Evolutionary conservation across 2,888 invertebrate species (phyloP), one percentile per base, ranked within the genome.

Genomic region (Caenorhabditis sinica): DNA sequence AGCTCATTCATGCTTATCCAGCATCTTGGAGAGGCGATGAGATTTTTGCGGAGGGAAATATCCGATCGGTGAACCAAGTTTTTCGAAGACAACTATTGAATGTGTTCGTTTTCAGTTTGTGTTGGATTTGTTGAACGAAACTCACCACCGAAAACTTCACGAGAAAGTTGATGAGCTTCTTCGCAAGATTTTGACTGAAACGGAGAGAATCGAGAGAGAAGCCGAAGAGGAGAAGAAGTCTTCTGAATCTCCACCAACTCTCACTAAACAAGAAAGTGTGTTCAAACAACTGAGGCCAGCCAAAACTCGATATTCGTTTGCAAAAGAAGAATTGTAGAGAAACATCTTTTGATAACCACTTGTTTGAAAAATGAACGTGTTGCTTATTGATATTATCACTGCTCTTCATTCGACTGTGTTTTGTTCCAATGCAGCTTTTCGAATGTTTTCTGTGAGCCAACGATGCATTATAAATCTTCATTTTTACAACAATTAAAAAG

Each of bases 201-300:
- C 58, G 0, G 66, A 68, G 36, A 28, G 49, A 49, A 33, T 65
- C 4, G 74, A 77, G 17, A 53, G 30, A 33, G 53, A 68, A 17
- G 43, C 58, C 17, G 53, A 79, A 30, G 6, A 25, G n/a, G 30
- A 51, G 11, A 36, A 56, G 45, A 45, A 63, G n/a, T 17, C 61
- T 6, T 60, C 25, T 0, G 60, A 69, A 13, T 1, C 28, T 3
- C 51, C 36, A 9, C 20, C 33, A 11, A 23, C 20, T 3, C 40
- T 71, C 9, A 20, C 68, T 40, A 72, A 77, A 28, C 40, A n/a
- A n/a, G 80, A 83, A 20, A 80, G 79, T 71, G 75, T 73, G 1
- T 83, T 83, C 71, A 83, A 80, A n/a, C 74, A 83, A n/a, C 28
- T 83, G 51, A 60, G 80, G 43, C 83, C 83, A 0, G 74, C 75